A percentile compares a stretch with the other conserved stretches of the same genome.
Conservation (phyloP, 2,113 vertebrate species). For the Megaceryle maxima region DNA sequence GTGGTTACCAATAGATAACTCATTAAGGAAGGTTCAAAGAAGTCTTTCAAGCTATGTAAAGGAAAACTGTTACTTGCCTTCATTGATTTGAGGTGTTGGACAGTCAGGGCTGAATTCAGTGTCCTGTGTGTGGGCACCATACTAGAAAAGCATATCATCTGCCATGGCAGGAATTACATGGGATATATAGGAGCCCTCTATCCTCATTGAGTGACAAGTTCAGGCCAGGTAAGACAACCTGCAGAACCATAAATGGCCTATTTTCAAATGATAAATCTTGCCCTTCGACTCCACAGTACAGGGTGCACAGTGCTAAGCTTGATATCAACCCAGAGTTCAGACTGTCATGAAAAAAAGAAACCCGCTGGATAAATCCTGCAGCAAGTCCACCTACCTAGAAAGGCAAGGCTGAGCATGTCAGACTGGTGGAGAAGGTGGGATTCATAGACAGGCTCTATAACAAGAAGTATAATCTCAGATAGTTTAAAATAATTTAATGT, state of each 20-base stretch:
- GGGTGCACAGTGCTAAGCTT: neutral
- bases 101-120: neutral
- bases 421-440: neutral
- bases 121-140: accelerated
- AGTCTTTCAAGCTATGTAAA: neutral
- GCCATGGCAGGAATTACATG: neutral
- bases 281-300: neutral
- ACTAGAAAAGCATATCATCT: neutral
- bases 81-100: neutral
- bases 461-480: neutral
- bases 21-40: neutral
- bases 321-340: neutral
- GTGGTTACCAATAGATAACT: neutral
- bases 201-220: neutral
- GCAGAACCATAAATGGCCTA: neutral
- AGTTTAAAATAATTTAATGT: neutral
- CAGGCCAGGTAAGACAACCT: neutral
- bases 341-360: neutral
- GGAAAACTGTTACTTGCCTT: neutral
- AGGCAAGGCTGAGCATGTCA: neutral
- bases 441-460: neutral
- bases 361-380: accelerated
- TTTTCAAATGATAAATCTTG: neutral
- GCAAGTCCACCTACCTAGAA: accelerated
- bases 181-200: neutral